A percentile compares a stretch with the other conserved stretches of the same genome.
Evolutionary conservation across 2,113 vertebrate genomes (phyloP).

Genomic region (Epinephelus cyanopodus): DNA sequence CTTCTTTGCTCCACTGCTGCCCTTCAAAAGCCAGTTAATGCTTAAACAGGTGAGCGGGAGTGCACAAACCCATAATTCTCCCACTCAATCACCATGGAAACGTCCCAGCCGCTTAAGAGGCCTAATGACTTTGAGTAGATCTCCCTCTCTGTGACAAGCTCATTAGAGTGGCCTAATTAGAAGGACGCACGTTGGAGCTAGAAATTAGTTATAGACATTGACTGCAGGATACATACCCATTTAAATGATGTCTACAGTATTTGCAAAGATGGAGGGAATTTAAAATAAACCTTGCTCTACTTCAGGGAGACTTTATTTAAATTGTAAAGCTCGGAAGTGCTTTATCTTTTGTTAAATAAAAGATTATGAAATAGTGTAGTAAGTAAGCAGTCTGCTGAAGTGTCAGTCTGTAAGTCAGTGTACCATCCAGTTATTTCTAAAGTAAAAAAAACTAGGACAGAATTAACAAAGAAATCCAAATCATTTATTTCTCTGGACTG

Average conservation of each 20-base stretch:
- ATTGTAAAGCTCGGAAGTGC: not conserved
- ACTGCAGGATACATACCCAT: not conserved
- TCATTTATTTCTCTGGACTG: not conserved
- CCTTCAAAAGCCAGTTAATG: slow-evolving; percentile 75
- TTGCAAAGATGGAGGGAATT: not conserved
- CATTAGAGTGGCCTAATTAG: slow-evolving; percentile 50
- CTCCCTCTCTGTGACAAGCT: slow-evolving; percentile 29
- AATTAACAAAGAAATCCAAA: not conserved
- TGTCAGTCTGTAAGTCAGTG: slow-evolving; percentile 1
- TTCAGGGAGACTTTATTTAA: slow-evolving; percentile 11
- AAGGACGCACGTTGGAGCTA: slow-evolving; percentile 15
- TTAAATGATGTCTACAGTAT: slow-evolving; percentile 11
- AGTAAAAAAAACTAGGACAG: not conserved
- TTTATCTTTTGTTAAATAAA: slow-evolving; percentile 15
- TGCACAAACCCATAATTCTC: slow-evolving; percentile 57
- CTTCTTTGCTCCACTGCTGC: slow-evolving; percentile 30
- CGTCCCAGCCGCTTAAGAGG: slow-evolving; percentile 23
- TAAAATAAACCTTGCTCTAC: not conserved
- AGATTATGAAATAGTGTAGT: slow-evolving; percentile 7
- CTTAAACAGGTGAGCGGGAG: slow-evolving; percentile 77
- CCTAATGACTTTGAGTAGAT: slow-evolving; percentile 50
- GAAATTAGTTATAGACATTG: slow-evolving; percentile 11
- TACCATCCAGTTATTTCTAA: not conserved
- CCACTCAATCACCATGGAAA: slow-evolving; percentile 53
- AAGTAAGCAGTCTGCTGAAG: not conserved